These are phyloP conservation scores for Isichthys henryi DNA, from an alignment of 2,113 vertebrate genomes.

Conservation along the genomic window DNA sequence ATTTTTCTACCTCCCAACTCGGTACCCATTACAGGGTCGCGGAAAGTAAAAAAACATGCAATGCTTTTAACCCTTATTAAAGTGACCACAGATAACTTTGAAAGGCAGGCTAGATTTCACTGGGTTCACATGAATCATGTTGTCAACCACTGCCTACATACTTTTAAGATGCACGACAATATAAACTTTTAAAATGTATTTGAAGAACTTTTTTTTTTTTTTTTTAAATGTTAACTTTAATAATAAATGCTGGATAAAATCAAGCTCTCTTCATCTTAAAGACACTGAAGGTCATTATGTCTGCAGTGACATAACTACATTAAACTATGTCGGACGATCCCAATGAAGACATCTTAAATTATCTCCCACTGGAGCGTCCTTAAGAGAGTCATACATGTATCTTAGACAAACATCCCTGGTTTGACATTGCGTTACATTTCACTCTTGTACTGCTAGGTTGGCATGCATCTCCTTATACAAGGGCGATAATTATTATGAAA, in stretches of 20 bases:
- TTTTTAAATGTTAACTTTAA: neutral
- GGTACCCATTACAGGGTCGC: neutral
- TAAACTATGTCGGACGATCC: neutral
- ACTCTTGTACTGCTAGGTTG: neutral
- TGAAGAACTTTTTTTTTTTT: neutral
- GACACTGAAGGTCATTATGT: neutral
- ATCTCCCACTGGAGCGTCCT: neutral
- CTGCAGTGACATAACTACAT: constrained; percentile 12
- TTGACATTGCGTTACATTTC: neutral
- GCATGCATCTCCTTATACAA: neutral
- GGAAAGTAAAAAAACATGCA: neutral
- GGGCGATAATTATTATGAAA: neutral
- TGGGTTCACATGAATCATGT: neutral
- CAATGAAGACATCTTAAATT: neutral
- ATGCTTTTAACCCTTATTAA: neutral
- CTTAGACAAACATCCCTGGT: neutral
- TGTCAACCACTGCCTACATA: neutral
- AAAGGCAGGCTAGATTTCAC: neutral
- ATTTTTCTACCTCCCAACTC: neutral
- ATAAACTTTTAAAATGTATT: neutral
- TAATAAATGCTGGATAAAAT: constrained; percentile 20
- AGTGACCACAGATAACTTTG: neutral
- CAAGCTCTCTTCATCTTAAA: neutral
- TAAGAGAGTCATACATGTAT: neutral
- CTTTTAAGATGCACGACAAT: neutral